Percentiles rank a stretch among this genome's conserved stretches.
These are phyloP conservation scores for Aspidapion aeneum DNA, from an alignment of 2,888 invertebrate species.

Conservation along the genomic window DNA sequence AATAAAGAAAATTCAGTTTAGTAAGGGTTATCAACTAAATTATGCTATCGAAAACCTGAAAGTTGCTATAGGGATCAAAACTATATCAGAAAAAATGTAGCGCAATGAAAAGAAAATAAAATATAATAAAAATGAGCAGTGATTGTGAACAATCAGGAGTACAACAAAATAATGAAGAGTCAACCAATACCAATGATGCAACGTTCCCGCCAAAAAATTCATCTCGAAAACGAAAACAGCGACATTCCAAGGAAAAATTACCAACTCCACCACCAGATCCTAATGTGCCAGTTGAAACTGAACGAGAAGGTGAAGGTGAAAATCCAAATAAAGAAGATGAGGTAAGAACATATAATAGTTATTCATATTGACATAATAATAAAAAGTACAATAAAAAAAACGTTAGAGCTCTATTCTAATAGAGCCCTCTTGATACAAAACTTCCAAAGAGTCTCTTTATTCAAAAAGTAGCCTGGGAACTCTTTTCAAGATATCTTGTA, in stretches of 20 bases:
- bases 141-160: neutral
- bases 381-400: conserved; percentile 19
- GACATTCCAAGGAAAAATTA: conserved; percentile 33
- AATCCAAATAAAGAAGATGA: neutral
- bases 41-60: too few species aligned
- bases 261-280: conserved; percentile 51
- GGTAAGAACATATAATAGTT: too few species aligned
- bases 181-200: neutral
- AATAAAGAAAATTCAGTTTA: too few species aligned
- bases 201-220: neutral
- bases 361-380: neutral
- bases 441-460: too few species aligned
- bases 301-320: conserved; percentile 3
- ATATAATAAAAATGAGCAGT: neutral
- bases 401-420: too few species aligned
- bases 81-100: too few species aligned
- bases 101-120: too few species aligned
- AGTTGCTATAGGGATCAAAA: too few species aligned
- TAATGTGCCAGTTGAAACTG: conserved; percentile 2
- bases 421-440: too few species aligned
- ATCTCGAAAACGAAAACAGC: neutral
- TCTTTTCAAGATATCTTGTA: too few species aligned
- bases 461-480: too few species aligned
- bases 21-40: too few species aligned
- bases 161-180: neutral